Evolutionary conservation across 1,140 invertebrate species (phyloP), one percentile per base, ranked within the genome.

Genomic region (Mamestra configurata): DNA sequence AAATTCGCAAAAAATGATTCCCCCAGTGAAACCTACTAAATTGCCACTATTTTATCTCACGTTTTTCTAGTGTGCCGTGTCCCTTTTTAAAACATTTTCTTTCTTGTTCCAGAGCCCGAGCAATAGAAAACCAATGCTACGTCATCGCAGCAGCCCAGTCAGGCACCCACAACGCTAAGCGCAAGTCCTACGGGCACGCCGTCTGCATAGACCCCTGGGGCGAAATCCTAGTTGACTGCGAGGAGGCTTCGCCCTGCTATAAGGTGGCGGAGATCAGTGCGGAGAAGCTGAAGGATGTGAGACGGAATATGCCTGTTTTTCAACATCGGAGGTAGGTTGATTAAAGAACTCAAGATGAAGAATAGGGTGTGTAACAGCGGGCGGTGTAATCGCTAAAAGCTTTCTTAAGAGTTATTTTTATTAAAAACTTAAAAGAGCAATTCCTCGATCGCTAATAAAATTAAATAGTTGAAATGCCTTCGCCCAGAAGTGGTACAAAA

Each of bases 131-230:
- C 83, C 98, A 99, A 91, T 98, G 97, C 84, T 99, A 97, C 95
- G 98, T 99, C 0, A 95, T 99, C 70, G 98, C 99, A 8, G 98
- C 99, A 1, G 99, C 99, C 0, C 99, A 99, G 95, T 97, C 97
- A 37, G 99, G 99, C 0, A 92, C 95, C 66, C 99, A 99, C 86
- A 99, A 99, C 91, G 88, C 96, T 0, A 99, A 99, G 89, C 95
- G 99, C 55, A 95, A 96, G 7, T 99, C 98, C 1, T 99, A 98
- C 96, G 99, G 99, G 0, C 98, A 99, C 95, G 97, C 98, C 6
- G 96, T 99, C 96, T 96, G 98, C 81, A 96, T 99, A 22, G 97
- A 98, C 95, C 99, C 98, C 0, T 99, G 98, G 98, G 99, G 99
- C 10, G 95, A 96, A 79, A 95, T 99, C 0, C 86, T 99, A 35